Conservation (phyloP, 1,140 invertebrate species). For the Mesaphorura yosii region DNA sequence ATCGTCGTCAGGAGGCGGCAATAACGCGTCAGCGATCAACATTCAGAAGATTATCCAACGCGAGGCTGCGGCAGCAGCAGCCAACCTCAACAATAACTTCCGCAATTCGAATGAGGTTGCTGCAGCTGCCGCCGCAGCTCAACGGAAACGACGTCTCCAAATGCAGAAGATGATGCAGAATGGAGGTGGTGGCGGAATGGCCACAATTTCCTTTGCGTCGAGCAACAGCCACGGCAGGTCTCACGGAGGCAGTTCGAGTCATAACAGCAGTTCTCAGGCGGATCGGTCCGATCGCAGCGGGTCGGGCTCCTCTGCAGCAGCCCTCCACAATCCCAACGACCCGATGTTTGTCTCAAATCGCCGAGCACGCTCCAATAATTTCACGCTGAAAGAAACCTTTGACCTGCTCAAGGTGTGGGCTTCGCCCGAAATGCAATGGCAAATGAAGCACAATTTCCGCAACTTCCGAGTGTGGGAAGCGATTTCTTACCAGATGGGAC, state of each 20-base stretch:
- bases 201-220: not conserved
- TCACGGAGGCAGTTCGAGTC: not conserved
- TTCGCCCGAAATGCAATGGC: conserved; percentile 31
- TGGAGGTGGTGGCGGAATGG: conserved; percentile 16
- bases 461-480: conserved; percentile 32
- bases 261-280: conserved; percentile 13
- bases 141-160: conserved; percentile 17
- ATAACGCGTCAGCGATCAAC: not conserved
- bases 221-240: not conserved
- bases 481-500: conserved; percentile 28
- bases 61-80: conserved; percentile 2
- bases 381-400: conserved; percentile 30
- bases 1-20: not conserved
- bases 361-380: conserved; percentile 29
- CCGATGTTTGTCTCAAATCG: conserved; percentile 27
- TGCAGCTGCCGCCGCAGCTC: conserved; percentile 12
- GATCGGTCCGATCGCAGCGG: conserved; percentile 7
- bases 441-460: conserved; percentile 29
- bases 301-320: no score
- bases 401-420: conserved; percentile 31
- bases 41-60: conserved; percentile 22
- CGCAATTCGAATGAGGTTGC: conserved; percentile 3
- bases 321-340: conserved; percentile 22
- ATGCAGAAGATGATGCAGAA: conserved; percentile 29
- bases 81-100: not conserved